Conservation (phyloP, 2,888 invertebrate species). For the Boloria euphrosyne region DNA sequence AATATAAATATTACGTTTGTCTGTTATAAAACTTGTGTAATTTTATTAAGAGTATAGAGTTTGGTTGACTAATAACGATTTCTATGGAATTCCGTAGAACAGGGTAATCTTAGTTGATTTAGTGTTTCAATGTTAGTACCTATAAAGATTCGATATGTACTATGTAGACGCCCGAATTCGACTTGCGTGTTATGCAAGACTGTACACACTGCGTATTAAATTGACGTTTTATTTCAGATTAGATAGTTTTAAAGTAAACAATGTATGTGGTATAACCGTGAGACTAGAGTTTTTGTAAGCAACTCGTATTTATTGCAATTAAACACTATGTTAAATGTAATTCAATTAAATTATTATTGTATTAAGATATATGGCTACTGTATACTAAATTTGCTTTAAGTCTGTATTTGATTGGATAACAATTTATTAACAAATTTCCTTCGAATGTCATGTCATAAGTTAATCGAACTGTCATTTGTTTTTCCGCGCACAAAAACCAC, state of each 20-base stretch:
- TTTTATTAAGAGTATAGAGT: constrained; percentile 42
- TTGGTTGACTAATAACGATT: constrained; percentile 46
- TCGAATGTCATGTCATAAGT: constrained; percentile 22
- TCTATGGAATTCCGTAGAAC: constrained; percentile 62
- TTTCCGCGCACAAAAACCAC: constrained; percentile 41
- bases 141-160: background rate
- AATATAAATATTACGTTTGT: constrained; percentile 45
- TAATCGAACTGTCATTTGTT: constrained; percentile 30
- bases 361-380: too few species aligned
- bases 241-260: background rate
- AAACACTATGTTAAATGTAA: constrained; percentile 4
- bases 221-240: background rate
- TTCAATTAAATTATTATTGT: background rate
- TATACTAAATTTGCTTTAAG: background rate
- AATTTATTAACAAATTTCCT: background rate
- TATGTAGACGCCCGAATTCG: constrained; percentile 3
- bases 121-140: constrained; percentile 23
- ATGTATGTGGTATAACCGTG: constrained; percentile 1
- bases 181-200: background rate
- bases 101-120: constrained; percentile 58
- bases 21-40: constrained; percentile 23
- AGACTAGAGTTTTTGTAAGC: constrained; percentile 10
- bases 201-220: background rate
- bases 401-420: background rate
- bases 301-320: constrained; percentile 6